Evolutionary conservation across 2,888 invertebrate genomes (phyloP), one percentile per base, ranked within the genome.

Genomic region (Ceriagrion tenellum): DNA sequence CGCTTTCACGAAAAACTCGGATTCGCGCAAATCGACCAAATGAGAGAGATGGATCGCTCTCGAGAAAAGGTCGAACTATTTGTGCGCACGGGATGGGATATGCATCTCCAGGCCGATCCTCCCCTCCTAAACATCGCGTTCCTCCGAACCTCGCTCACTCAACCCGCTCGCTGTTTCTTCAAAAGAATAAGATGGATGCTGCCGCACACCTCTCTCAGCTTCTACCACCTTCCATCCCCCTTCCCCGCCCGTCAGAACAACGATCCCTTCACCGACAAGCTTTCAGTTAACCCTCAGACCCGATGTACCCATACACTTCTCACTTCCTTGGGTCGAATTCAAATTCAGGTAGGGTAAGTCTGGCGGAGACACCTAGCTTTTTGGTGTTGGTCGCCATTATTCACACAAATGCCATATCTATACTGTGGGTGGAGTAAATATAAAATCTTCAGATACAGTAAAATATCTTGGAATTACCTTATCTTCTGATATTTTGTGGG

Each of bases 141-240:
- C 8, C 26, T 35, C 91, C 23, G 40, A 56, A n/a, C n/a, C 26
- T n/a, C 69, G n/a, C 26, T 69, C 69, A 69, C 69, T n/a, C 69
- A 26, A 13, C 47, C 47, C 47, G 47, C 47, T 47, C 47, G 47
- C 2, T n/a, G n/a, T n/a, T 69, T 12, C 26, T 69, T 69, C 69
- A n/a, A 30, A 90, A 26, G 63, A 40, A 90, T 63, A 90, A 90
- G 90, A 90, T 90, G 90, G 20, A 90, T 90, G 90, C 90, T 90
- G 56, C 47, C 47, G 47, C 47, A 47, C 47, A 47, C 47, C 47
- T 47, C 47, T 47, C 47, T 47, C 47, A 47, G 47, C 56, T 55
- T 6, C 8, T 69, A 26, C n/a, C 69, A 26, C n/a, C 0, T 26
- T 10, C 3, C 12, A 26, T 4, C 47, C 2, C 47, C 26, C n/a